Evolutionary conservation across 2,888 invertebrate genomes (phyloP).

Genomic region (Halocaridina rubra): DNA sequence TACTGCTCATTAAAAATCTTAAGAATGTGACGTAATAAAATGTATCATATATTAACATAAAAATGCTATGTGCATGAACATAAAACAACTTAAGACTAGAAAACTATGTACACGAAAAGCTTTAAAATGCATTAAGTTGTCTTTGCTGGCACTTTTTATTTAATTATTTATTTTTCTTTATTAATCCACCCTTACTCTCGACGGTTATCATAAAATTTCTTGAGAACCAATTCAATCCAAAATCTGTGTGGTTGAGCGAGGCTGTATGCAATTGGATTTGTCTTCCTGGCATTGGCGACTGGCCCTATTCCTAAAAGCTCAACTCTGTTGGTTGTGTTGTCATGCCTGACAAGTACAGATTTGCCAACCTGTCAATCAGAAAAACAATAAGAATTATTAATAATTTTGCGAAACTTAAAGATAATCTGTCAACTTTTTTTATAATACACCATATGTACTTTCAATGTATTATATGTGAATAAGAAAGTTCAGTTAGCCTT

Average conservation of each 20-base stretch:
- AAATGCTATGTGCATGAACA: no score
- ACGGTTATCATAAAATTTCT: constrained; percentile 34
- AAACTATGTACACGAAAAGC: no score
- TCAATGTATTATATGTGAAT: neutral
- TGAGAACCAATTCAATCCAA: constrained; percentile 35
- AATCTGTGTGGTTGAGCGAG: constrained; percentile 40
- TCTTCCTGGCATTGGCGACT: constrained; percentile 11
- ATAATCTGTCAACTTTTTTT: neutral
- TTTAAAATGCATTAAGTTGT: no score
- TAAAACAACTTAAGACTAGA: no score
- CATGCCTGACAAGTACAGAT: constrained; percentile 2
- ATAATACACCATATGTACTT: neutral
- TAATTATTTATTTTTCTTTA: no score
- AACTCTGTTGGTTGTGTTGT: neutral
- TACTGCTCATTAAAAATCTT: no score
- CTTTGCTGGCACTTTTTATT: no score
- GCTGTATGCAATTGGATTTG: constrained; percentile 26
- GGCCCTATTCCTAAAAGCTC: constrained; percentile 30
- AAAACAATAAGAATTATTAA: neutral
- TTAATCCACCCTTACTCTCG: no score
- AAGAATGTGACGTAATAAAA: no score
- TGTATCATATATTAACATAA: no score
- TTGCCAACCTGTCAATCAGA: constrained; percentile 24
- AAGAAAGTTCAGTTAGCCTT: no score
- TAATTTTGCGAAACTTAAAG: neutral